Evolutionary conservation across 2,797 vertebrate genomes (phyloP).

Genomic region (Macroramphosus scolopax): DNA sequence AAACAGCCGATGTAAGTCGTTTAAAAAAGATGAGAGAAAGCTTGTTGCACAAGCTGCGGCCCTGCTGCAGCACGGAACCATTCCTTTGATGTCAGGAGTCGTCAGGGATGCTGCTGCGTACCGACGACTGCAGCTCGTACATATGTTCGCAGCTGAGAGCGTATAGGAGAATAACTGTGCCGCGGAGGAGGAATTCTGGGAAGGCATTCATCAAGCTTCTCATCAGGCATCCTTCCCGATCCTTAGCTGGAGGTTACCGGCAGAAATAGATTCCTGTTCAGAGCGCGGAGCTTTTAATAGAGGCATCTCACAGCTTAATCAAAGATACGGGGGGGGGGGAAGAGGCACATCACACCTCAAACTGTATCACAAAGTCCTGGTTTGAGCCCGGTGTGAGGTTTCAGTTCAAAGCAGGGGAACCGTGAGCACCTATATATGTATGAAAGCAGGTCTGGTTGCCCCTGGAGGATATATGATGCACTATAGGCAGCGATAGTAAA

Average conservation of each 20-base stretch:
- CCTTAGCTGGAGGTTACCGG: constrained; percentile 31
- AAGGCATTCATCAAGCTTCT: constrained; percentile 46
- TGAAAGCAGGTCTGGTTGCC: constrained; percentile 25
- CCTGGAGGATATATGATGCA: constrained; percentile 29
- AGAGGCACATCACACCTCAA: constrained; percentile 10
- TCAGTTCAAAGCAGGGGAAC: too few relatives aligned
- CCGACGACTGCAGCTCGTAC: too few relatives aligned
- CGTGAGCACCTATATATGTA: constrained; percentile 16
- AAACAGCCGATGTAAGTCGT: too few relatives aligned
- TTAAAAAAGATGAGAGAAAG: too few relatives aligned
- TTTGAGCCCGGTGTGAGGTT: constrained; percentile 14
- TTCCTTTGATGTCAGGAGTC: too few relatives aligned
- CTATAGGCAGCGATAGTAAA: constrained; percentile 32
- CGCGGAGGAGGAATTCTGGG: constrained; percentile 25
- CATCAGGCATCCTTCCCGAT: constrained; percentile 40
- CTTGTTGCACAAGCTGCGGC: too few relatives aligned
- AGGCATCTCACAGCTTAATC: constrained; percentile 43
- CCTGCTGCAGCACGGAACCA: too few relatives aligned
- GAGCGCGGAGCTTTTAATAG: constrained; percentile 46
- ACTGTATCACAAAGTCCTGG: constrained; percentile 1
- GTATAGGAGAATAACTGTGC: constrained; percentile 23
- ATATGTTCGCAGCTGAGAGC: constrained; percentile 39
- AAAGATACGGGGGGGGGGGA: constrained; percentile 41
- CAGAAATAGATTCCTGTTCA: constrained; percentile 54
- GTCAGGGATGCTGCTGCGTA: too few relatives aligned